Percentiles rank a stretch among this genome's conserved stretches.
Evolutionary conservation across 2,888 invertebrate genomes (phyloP).

Genomic region (Sminthurides aquaticus): DNA sequence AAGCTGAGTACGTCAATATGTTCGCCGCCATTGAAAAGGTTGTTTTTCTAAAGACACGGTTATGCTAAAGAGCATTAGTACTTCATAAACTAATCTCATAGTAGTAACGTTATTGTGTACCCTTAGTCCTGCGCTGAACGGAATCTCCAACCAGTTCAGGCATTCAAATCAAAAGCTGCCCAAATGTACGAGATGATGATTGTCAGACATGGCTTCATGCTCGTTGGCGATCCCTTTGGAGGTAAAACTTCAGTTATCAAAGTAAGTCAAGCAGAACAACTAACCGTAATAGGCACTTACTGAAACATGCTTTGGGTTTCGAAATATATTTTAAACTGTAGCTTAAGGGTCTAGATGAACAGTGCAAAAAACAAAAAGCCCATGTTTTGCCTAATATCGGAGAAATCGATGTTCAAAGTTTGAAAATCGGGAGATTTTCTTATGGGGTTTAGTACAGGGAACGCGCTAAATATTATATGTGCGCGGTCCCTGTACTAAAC

Average conservation of each 20-base stretch:
- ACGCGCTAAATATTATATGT: no score
- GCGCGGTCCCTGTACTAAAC: no score
- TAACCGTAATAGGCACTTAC: not conserved
- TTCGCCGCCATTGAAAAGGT: constrained; percentile 55
- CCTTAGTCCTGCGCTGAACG: constrained; percentile 24
- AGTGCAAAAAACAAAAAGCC: no score
- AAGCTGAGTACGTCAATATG: constrained; percentile 66
- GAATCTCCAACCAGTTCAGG: constrained; percentile 64
- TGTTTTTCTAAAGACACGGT: constrained; percentile 1
- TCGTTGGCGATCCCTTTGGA: constrained; percentile 83
- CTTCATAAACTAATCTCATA: not conserved
- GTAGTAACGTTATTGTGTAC: not conserved
- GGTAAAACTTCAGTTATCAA: constrained; percentile 68
- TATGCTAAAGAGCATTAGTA: no score
- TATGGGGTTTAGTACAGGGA: no score
- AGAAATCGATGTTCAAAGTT: no score
- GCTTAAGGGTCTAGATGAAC: no score
- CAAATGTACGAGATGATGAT: constrained; percentile 92
- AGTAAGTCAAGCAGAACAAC: no score
- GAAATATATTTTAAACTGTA: no score
- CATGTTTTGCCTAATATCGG: no score
- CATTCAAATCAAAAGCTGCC: constrained; percentile 77
- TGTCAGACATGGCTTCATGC: constrained; percentile 88
- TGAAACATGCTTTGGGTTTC: no score
- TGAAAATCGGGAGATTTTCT: no score